phyloP scores from a whole-genome alignment of 2,888 invertebrate species.

The Ectemnius continuus region DNA sequence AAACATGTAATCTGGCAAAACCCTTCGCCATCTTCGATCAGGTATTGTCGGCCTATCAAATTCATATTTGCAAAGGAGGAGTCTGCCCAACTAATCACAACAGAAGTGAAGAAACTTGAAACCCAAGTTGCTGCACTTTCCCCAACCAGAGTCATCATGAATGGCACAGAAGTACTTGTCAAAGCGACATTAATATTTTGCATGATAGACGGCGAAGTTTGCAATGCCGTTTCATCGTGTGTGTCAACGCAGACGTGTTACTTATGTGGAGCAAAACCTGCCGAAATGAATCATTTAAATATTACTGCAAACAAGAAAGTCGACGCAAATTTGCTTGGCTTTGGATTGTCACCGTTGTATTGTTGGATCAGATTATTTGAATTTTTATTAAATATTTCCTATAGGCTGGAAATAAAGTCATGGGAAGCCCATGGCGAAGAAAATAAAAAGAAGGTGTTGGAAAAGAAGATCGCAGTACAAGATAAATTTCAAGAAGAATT shows the following conservation, averaged over 20 bases:
- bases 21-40: conserved; percentile 40
- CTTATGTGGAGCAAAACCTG: conserved; percentile 23
- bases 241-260: conserved; percentile 27
- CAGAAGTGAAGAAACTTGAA: conserved; percentile 17
- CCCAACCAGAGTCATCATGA: not conserved
- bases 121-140: not conserved
- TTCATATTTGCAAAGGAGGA: conserved; percentile 42
- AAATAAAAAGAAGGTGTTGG: conserved; percentile 19
- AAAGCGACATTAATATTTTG: conserved; percentile 40
- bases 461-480: conserved; percentile 36
- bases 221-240: conserved; percentile 35
- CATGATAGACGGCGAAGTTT: conserved; percentile 44
- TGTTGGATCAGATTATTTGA: conserved; percentile 51
- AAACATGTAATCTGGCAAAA: conserved; percentile 9
- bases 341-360: conserved; percentile 46
- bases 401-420: conserved; percentile 13
- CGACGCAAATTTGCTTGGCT: conserved; percentile 22
- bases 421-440: conserved; percentile 38
- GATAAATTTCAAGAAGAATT: conserved; percentile 32
- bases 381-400: conserved; percentile 38
- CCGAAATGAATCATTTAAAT: conserved; percentile 44
- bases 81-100: conserved; percentile 17
- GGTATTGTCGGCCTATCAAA: conserved; percentile 46
- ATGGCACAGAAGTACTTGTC: conserved; percentile 13
- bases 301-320: conserved; percentile 21